Base-by-base conservation (phyloP, 1,140 invertebrate species). In the Meteorus sp. region DNA sequence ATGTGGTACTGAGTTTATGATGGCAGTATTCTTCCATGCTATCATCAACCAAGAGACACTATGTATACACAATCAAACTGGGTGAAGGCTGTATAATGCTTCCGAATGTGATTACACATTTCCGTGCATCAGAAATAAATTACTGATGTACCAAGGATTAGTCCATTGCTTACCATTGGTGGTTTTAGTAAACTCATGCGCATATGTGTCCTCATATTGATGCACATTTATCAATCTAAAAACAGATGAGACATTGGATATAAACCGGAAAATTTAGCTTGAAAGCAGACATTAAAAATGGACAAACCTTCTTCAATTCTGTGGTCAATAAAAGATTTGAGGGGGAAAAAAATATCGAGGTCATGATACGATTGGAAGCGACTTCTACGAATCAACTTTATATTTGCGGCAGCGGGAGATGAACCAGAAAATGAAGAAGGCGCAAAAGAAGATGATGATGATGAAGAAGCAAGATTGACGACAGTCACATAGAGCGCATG, bases 61-160 rank as follows among this genome's bases (percentile, higher is more conserved):
- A n/a, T n/a, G n/a, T n/a, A 48, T 63, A 58, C 47, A 63, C 55
- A 63, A 63, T 63, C 23, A 44, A 63, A 56, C 45, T 63, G 41
- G 61, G 61, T 63, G 48, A 63, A 63, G 61, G 57, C 58, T 54
- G 20, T 43, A 23, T 13, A 44, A 33, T 53, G n/a, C n/a, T n/a
- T n/a, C n/a, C n/a, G n/a, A n/a, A n/a, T n/a, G n/a, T n/a, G n/a
- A n/a, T 33, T 59, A 15, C 37, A 19, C 17, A 33, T 53, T 63
- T 63, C 54, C 48, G 53, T 60, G 37, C 44, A 60, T 45, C 54
- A 45, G 41, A 63, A 56, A 59, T 56, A 54, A n/a, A n/a, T n/a
- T n/a, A n/a, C n/a, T n/a, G n/a, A n/a, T 39, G 31, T 41, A 23
- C 9, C 8, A 25, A 22, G 50, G 22, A 39, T 54, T 54, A 54